Evolutionary conservation across 2,797 vertebrate genomes (phyloP).

Genomic region (Pipistrellus pygmaeus): DNA sequence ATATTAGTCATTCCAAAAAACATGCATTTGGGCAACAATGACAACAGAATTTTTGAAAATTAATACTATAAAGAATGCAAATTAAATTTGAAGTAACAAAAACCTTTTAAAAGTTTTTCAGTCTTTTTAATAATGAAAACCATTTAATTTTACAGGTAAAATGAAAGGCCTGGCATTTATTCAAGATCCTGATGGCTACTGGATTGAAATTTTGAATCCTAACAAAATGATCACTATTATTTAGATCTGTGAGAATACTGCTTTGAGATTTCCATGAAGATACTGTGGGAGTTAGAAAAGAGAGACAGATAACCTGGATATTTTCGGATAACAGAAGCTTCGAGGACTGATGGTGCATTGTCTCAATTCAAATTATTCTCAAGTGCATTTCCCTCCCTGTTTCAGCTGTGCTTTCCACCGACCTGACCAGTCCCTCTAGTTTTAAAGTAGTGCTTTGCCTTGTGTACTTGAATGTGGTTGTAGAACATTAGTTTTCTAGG

Average conservation of each 20-base stretch:
- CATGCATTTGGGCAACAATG: not conserved
- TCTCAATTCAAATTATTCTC: constrained; percentile 48
- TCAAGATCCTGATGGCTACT: constrained; percentile 99
- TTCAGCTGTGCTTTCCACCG: constrained; percentile 23
- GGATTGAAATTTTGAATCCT: constrained; percentile 99
- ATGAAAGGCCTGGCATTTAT: constrained; percentile 99
- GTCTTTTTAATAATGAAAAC: constrained; percentile 57
- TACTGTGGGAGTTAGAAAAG: not conserved
- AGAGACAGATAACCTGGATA: constrained; percentile 13
- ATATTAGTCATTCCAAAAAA: constrained; percentile 23
- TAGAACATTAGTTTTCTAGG: constrained; percentile 58
- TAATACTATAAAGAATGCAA: constrained; percentile 51
- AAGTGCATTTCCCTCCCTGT: constrained; percentile 29
- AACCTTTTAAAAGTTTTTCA: not conserved
- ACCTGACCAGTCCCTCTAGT: constrained; percentile 22
- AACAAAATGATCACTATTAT: constrained; percentile 94
- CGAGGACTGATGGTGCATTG: not conserved
- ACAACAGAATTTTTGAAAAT: not conserved
- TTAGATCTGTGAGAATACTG: constrained; percentile 75
- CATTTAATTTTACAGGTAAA: constrained; percentile 91
- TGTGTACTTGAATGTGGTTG: constrained; percentile 71
- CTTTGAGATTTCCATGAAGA: constrained; percentile 19
- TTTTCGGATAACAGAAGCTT: not conserved
- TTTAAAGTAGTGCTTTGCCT: constrained; percentile 69
- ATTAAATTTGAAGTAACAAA: constrained; percentile 43